These are phyloP conservation scores for Sylvia borin DNA, from an alignment of 2,797 vertebrate species.

Conservation along the genomic window DNA sequence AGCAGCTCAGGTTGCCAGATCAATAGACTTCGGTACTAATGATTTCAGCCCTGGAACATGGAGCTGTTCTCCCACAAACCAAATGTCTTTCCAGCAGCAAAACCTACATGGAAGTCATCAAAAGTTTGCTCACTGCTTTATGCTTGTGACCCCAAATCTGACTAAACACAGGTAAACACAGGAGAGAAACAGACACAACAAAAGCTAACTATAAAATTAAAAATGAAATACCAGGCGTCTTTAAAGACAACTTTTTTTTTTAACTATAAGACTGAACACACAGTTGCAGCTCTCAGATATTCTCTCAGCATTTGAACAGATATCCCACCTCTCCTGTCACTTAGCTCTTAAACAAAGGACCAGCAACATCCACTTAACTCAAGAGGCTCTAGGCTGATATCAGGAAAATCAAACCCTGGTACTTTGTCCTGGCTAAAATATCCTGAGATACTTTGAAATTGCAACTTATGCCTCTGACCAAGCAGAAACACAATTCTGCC, in stretches of 20 bases:
- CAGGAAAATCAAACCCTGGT: background rate
- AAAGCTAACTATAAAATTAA: background rate
- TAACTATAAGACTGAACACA: background rate
- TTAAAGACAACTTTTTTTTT: background rate
- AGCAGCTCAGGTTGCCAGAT: background rate
- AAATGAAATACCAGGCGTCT: background rate
- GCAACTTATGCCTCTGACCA: background rate
- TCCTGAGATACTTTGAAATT: background rate
- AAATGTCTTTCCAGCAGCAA: background rate
- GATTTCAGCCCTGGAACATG: background rate
- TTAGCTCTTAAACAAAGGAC: background rate
- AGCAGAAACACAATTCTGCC: conserved; percentile 3
- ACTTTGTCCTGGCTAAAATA: background rate
- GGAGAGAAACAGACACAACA: background rate
- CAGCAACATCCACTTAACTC: background rate
- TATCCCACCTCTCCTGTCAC: background rate
- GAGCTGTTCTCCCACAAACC: background rate
- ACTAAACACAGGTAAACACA: background rate
- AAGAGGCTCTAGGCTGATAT: background rate
- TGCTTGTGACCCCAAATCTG: background rate
- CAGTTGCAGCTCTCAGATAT: background rate
- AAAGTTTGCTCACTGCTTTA: background rate
- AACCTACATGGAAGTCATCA: background rate
- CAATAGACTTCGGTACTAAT: background rate
- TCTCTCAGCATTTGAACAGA: background rate